Conservation (phyloP, 1,140 invertebrate genomes). For the Dufourea novaeangliae region DNA sequence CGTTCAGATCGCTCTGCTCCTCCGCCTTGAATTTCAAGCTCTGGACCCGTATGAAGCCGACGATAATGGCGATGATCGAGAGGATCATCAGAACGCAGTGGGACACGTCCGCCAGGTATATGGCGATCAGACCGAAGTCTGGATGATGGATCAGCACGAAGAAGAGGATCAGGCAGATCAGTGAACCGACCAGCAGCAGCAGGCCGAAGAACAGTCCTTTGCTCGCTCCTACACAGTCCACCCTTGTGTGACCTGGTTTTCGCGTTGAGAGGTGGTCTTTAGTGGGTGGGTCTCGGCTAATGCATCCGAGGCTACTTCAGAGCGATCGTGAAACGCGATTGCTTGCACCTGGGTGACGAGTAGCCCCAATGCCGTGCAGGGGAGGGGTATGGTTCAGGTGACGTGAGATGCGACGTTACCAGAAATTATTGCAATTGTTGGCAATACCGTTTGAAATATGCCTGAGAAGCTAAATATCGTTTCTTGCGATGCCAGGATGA, state of each 20-base stretch:
- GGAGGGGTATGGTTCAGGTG: neutral
- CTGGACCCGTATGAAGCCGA: constrained; percentile 92
- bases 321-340: too few relatives aligned
- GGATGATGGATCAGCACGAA: constrained; percentile 94
- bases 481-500: too few relatives aligned
- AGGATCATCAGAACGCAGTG: constrained; percentile 93
- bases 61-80: constrained; percentile 93
- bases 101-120: constrained; percentile 94
- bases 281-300: constrained; percentile 1
- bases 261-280: constrained; percentile 2
- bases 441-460: too few relatives aligned
- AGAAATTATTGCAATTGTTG: too few relatives aligned
- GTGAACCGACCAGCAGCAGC: constrained; percentile 92
- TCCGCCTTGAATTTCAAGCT: constrained; percentile 93
- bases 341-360: neutral
- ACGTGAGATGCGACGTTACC: neutral
- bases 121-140: constrained; percentile 90
- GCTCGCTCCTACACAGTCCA: constrained; percentile 95
- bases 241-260: constrained; percentile 86
- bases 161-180: constrained; percentile 96
- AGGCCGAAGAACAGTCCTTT: constrained; percentile 97
- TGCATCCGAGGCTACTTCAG: neutral
- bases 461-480: too few relatives aligned
- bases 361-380: neutral
- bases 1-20: constrained; percentile 93